Conservation (phyloP, 1,140 invertebrate genomes). For the Cyphomyrmex costatus region DNA sequence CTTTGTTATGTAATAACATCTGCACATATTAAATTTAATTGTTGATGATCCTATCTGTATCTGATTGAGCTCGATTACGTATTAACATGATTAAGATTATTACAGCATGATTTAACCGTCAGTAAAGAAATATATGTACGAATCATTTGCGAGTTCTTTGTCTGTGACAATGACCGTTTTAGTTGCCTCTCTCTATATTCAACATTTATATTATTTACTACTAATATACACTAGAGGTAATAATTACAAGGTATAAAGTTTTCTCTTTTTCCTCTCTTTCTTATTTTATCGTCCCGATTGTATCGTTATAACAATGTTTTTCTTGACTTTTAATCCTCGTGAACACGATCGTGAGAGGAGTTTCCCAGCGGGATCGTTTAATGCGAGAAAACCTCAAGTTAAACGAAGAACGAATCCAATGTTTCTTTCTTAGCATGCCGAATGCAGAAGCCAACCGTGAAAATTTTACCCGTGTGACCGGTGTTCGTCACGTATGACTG, state of each 20-base stretch:
- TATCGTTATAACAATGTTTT: not conserved
- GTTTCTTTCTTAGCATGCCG: constrained; percentile 4
- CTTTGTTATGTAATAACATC: constrained; percentile 33
- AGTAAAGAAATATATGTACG: not conserved
- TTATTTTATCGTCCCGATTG: not conserved
- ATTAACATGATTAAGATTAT: constrained; percentile 27
- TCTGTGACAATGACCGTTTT: not conserved
- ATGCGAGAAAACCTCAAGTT: not conserved
- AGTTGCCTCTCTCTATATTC: not conserved
- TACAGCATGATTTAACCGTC: constrained; percentile 3
- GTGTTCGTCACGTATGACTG: constrained; percentile 90
- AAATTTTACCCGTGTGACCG: constrained; percentile 90
- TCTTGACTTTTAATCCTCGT: not conserved
- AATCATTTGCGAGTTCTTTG: constrained; percentile 14
- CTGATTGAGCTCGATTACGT: constrained; percentile 23
- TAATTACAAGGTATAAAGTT: not conserved
- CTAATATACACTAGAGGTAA: too few relatives aligned
- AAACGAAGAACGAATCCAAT: not conserved
- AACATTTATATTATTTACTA: constrained; percentile 11
- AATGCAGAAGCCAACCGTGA: constrained; percentile 11
- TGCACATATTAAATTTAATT: not conserved
- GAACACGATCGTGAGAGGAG: constrained; percentile 2
- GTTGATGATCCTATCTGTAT: not conserved
- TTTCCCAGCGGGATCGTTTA: constrained; percentile 6
- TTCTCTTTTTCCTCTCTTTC: constrained; percentile 15